These are phyloP conservation scores for Xiphophorus maculatus DNA, from an alignment of 2,113 vertebrate genomes.

Conservation along the genomic window DNA sequence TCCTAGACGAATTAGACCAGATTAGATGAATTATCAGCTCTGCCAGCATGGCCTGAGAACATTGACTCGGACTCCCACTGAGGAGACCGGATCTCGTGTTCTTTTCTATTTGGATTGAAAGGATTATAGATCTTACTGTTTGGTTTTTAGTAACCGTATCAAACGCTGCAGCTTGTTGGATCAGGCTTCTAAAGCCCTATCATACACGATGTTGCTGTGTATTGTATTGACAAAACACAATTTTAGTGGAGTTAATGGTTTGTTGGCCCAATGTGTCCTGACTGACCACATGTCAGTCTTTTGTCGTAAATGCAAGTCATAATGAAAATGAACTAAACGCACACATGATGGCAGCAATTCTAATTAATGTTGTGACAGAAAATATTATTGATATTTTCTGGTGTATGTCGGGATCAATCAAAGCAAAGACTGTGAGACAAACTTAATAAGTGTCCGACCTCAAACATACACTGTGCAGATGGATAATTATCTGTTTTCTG, in stretches of 20 bases:
- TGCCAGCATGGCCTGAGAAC: conserved; percentile 53
- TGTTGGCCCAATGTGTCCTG: neutral
- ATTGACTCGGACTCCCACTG: conserved; percentile 46
- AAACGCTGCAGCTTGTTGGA: conserved; percentile 3
- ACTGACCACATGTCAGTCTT: neutral
- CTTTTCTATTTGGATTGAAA: conserved; percentile 48
- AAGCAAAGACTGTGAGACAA: no score
- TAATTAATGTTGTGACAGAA: neutral
- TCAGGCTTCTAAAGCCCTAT: neutral
- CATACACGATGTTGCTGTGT: neutral
- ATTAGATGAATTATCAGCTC: conserved; percentile 64
- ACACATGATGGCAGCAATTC: neutral
- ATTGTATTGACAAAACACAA: neutral
- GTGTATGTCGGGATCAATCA: no score
- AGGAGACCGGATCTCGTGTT: conserved; percentile 29
- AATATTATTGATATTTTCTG: no score
- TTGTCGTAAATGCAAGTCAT: neutral
- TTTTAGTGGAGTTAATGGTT: neutral
- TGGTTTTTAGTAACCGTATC: conserved; percentile 22
- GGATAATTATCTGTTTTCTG: no score
- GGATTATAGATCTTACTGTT: conserved; percentile 44
- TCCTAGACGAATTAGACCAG: conserved; percentile 55
- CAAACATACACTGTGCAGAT: no score
- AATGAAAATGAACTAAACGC: no score
- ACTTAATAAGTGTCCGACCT: no score